phyloP scores from a whole-genome alignment of 2,113 vertebrate species.

The Dipodomys merriami region DNA sequence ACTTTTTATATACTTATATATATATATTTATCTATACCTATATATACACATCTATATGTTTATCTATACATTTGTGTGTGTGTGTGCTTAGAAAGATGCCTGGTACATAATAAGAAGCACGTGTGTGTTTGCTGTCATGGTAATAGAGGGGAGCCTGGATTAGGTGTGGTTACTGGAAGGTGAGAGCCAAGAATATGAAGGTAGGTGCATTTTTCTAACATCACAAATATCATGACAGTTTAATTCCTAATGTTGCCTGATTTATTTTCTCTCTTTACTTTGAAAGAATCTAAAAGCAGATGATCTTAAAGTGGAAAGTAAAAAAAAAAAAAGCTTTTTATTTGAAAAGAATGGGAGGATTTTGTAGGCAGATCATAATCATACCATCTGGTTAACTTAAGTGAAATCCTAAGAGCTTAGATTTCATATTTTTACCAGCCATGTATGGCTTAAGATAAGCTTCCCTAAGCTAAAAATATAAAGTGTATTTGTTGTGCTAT shows the following conservation, averaged over 20 bases:
- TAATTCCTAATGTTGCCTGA: slow-evolving; percentile 38
- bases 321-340: slow-evolving; percentile 70
- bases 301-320: slow-evolving; percentile 68
- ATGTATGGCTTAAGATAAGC: slow-evolving; percentile 61
- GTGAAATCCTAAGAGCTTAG: slow-evolving; percentile 65
- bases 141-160: not conserved
- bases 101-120: not conserved
- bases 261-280: slow-evolving; percentile 25
- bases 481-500: slow-evolving; percentile 50
- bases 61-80: too few relatives aligned
- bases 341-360: slow-evolving; percentile 67
- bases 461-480: slow-evolving; percentile 61
- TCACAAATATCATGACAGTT: slow-evolving; percentile 38
- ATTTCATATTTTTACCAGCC: slow-evolving; percentile 67
- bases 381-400: slow-evolving; percentile 69
- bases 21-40: too few relatives aligned
- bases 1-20: too few relatives aligned
- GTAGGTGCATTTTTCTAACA: slow-evolving; percentile 23
- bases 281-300: slow-evolving; percentile 57
- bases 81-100: not conserved
- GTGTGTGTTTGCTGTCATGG: not conserved
- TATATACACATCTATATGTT: too few relatives aligned
- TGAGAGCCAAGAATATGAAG: slow-evolving; percentile 1
- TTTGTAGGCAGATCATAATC: slow-evolving; percentile 69
- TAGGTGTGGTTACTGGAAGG: not conserved